These are phyloP conservation scores for Corvus hawaiiensis DNA, from an alignment of 2,113 vertebrate species.

Conservation along the genomic window DNA sequence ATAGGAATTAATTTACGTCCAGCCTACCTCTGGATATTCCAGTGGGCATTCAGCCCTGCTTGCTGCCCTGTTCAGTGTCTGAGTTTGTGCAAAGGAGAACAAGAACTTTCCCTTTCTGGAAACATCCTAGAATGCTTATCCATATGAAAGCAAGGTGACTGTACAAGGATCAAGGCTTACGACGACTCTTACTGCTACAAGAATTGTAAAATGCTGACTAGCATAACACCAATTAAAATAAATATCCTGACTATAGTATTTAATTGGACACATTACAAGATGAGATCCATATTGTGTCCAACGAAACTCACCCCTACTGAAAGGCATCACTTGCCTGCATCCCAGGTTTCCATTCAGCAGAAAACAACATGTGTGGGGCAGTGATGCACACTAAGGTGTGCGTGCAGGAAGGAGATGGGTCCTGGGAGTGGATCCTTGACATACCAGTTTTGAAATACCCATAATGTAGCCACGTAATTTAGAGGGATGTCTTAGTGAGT, in stretches of 20 bases:
- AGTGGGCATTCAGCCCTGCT: neutral
- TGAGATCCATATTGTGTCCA: neutral
- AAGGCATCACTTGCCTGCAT: neutral
- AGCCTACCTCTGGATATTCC: neutral
- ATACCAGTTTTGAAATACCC: neutral
- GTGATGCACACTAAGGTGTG: neutral
- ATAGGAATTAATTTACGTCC: neutral
- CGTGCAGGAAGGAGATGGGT: neutral
- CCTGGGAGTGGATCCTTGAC: neutral
- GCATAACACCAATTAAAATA: neutral
- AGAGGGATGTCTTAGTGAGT: neutral
- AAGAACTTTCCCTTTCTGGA: neutral
- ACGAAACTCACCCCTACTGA: neutral
- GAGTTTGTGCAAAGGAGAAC: neutral
- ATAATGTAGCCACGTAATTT: neutral
- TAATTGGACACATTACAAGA: neutral
- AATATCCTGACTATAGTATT: neutral
- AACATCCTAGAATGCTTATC: neutral
- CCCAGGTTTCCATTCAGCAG: neutral
- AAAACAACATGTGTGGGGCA: neutral
- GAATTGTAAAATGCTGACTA: neutral
- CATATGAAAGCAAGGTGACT: neutral
- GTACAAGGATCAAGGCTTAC: neutral
- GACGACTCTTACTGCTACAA: neutral
- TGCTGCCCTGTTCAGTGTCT: neutral